These are phyloP conservation scores for Entelurus aequoreus DNA, from an alignment of 2,113 vertebrate genomes.

Conservation along the genomic window DNA sequence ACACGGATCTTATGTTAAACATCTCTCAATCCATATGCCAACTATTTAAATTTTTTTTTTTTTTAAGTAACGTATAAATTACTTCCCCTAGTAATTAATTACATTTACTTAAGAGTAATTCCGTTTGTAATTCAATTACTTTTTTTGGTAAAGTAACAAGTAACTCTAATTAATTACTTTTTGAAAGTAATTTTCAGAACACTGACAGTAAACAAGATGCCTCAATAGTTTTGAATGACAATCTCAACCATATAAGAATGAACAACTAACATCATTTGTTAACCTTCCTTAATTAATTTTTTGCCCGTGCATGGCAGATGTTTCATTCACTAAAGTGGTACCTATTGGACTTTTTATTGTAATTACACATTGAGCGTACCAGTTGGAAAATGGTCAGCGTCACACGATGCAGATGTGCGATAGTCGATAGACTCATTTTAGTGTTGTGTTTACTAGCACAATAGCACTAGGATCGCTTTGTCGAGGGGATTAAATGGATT, in stretches of 20 bases:
- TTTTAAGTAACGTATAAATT: no score
- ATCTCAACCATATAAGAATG: slow-evolving; percentile 5
- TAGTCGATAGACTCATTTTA: slow-evolving; percentile 52
- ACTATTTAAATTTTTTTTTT: no score
- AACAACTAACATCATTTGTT: slow-evolving; percentile 18
- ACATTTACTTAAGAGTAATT: no score
- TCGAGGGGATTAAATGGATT: slow-evolving; percentile 70
- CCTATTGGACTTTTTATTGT: slow-evolving; percentile 26
- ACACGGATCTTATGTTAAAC: no score
- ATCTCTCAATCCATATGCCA: no score
- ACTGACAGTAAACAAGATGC: background rate
- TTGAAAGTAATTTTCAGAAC: no score
- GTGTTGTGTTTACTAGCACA: slow-evolving; percentile 63
- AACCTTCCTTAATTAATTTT: background rate
- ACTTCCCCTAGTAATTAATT: no score
- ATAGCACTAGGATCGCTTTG: slow-evolving; percentile 65
- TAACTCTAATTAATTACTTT: no score
- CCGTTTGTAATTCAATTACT: no score
- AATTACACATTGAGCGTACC: slow-evolving; percentile 21
- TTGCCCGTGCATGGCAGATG: slow-evolving; percentile 26
- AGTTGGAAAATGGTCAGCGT: slow-evolving; percentile 27
- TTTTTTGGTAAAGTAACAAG: no score
- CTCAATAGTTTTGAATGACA: no score
- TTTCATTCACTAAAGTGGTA: slow-evolving; percentile 23
- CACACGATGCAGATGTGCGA: slow-evolving; percentile 36